Conservation (phyloP, 2,888 invertebrate species). For the Ptilodon capucinus region DNA sequence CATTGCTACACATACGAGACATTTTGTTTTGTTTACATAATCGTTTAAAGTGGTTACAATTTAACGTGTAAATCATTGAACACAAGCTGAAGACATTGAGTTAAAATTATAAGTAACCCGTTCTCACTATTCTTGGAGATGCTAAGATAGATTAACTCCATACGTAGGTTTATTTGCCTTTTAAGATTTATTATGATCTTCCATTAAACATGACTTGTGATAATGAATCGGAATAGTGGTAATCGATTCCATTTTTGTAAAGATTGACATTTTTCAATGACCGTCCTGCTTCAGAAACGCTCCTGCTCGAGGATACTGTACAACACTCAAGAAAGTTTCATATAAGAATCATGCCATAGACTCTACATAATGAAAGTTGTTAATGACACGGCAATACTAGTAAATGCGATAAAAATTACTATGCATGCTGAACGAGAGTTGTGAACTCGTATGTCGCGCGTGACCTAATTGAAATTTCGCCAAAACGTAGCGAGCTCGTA, state of each 20-base stretch:
- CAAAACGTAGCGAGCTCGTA: not conserved
- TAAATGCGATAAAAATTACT: not conserved
- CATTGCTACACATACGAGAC: not conserved
- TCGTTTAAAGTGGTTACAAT: not conserved
- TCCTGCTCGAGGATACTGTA: no score
- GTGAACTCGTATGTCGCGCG: not conserved
- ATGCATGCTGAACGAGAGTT: not conserved
- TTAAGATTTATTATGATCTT: constrained; percentile 10
- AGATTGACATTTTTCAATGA: no score
- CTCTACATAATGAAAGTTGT: not conserved
- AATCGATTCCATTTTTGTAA: no score
- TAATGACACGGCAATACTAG: not conserved
- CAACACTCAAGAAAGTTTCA: no score
- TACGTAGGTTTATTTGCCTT: constrained; percentile 1
- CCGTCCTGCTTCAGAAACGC: no score
- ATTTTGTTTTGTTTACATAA: not conserved
- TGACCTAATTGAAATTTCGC: constrained; percentile 3
- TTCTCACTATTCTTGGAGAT: constrained; percentile 8
- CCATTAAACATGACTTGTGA: not conserved
- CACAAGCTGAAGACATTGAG: constrained; percentile 2
- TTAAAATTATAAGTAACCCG: constrained; percentile 5
- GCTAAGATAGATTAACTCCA: constrained; percentile 6
- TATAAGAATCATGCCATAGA: no score
- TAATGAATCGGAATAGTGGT: no score
- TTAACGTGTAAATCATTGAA: not conserved